phyloP scores from a whole-genome alignment of 2,113 vertebrate species.

The Stegastes partitus region DNA sequence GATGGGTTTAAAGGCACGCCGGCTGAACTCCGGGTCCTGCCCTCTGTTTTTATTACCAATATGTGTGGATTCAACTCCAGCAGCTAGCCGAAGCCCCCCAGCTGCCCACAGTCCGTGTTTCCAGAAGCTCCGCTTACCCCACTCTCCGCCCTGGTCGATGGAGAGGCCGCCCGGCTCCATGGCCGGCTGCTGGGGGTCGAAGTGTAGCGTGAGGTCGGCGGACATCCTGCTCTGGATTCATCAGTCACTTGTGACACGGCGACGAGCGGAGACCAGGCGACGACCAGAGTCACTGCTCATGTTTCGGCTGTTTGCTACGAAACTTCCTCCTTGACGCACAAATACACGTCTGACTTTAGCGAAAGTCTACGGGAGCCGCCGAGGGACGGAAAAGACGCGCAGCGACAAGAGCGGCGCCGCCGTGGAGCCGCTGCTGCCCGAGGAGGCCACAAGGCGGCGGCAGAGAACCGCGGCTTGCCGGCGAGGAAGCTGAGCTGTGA shows the following conservation, averaged over 20 bases:
- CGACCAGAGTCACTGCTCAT: slow-evolving; percentile 17
- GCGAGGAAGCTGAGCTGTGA: neutral
- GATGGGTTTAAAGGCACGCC: rapidly evolving
- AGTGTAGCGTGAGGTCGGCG: slow-evolving; percentile 67
- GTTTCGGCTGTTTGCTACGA: neutral
- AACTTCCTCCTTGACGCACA: slow-evolving; percentile 41
- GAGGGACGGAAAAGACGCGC: slow-evolving; percentile 39
- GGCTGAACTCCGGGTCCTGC: too few relatives aligned
- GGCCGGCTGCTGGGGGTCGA: slow-evolving; percentile 57
- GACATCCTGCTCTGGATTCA: slow-evolving; percentile 79
- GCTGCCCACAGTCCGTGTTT: neutral
- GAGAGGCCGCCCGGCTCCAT: slow-evolving; percentile 69
- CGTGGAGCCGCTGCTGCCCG: rapidly evolving
- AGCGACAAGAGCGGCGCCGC: rapidly evolving
- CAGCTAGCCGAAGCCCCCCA: too few relatives aligned
- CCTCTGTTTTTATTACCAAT: neutral
- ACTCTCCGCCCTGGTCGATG: slow-evolving; percentile 84
- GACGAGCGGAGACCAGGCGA: neutral
- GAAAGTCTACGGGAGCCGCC: slow-evolving; percentile 71
- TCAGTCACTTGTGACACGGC: slow-evolving; percentile 59
- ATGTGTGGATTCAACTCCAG: neutral
- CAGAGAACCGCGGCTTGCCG: neutral
- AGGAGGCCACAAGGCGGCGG: slow-evolving; percentile 55
- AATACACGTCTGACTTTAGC: slow-evolving; percentile 78
- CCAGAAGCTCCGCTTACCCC: slow-evolving; percentile 75